A percentile compares a stretch with the other conserved stretches of the same genome.
Conservation (phyloP, 1,140 invertebrate genomes). For the Zaprionus taronus region DNA sequence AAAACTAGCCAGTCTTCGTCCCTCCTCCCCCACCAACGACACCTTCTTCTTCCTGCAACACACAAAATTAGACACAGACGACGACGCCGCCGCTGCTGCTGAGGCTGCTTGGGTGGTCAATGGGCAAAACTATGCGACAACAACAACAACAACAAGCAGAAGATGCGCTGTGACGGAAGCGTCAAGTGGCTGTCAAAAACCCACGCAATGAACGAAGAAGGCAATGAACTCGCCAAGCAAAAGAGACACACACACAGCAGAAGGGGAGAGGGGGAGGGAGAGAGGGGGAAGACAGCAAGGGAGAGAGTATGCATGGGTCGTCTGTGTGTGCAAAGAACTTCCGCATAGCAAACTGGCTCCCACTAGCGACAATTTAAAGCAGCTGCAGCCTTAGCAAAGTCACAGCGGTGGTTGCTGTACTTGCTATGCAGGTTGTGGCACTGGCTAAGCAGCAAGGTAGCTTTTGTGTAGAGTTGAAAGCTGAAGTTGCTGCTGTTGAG, state of each 20-base stretch:
- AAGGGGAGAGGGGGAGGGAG: background rate
- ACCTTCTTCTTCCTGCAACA: background rate
- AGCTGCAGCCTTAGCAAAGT: background rate
- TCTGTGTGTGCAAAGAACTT: background rate
- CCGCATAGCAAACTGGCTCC: background rate
- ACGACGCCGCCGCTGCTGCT: background rate
- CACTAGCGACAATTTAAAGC: conserved; percentile 1
- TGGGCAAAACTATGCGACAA: conserved; percentile 36
- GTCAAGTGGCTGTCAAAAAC: conserved; percentile 69
- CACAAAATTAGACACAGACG: conserved; percentile 29
- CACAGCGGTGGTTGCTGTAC: background rate
- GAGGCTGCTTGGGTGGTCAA: conserved; percentile 51
- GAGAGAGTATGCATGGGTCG: background rate
- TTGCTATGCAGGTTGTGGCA: background rate
- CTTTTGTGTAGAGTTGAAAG: conserved; percentile 14
- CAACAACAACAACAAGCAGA: conserved; percentile 22
- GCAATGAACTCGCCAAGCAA: conserved; percentile 55
- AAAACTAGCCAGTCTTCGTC: conserved; percentile 30
- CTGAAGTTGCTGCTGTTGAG: background rate
- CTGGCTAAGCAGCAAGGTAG: background rate
- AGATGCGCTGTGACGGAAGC: conserved; percentile 17
- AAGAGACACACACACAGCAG: background rate
- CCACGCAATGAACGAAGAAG: conserved; percentile 46
- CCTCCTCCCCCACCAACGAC: background rate
- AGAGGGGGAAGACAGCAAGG: background rate